Conservation (phyloP, 2,888 invertebrate species). For the Sycophila texana region DNA sequence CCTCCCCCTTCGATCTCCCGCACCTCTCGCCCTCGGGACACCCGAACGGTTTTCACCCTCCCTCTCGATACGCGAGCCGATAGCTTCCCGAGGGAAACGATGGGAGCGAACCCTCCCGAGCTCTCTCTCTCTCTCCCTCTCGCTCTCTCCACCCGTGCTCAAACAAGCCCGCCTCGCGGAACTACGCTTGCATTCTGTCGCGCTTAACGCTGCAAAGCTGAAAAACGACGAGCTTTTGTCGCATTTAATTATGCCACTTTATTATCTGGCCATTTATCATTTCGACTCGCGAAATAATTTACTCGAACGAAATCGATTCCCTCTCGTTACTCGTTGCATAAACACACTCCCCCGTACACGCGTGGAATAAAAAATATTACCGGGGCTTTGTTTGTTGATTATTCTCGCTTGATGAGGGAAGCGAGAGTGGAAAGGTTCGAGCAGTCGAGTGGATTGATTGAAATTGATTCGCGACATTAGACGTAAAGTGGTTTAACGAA, state of each 20-base stretch:
- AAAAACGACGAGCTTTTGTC: constrained; percentile 14
- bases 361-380: no score
- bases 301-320: no score
- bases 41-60: constrained; percentile 72
- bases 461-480: constrained; percentile 39
- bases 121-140: constrained; percentile 47
- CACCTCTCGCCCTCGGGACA: constrained; percentile 62
- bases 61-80: constrained; percentile 76
- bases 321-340: no score
- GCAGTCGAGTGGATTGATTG: constrained; percentile 40
- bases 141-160: constrained; percentile 58
- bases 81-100: constrained; percentile 74
- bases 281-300: not conserved
- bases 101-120: constrained; percentile 68
- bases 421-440: no score
- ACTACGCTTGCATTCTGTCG: constrained; percentile 23
- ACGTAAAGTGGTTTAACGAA: constrained; percentile 14
- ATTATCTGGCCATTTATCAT: not conserved
- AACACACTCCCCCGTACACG: no score
- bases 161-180: constrained; percentile 61
- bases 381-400: no score
- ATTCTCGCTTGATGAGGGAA: no score
- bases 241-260: constrained; percentile 28
- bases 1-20: constrained; percentile 56
- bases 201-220: constrained; percentile 12